Evolutionary conservation across 2,888 invertebrate genomes (phyloP).

Genomic region (Acanthococcus lagerstroemiae): DNA sequence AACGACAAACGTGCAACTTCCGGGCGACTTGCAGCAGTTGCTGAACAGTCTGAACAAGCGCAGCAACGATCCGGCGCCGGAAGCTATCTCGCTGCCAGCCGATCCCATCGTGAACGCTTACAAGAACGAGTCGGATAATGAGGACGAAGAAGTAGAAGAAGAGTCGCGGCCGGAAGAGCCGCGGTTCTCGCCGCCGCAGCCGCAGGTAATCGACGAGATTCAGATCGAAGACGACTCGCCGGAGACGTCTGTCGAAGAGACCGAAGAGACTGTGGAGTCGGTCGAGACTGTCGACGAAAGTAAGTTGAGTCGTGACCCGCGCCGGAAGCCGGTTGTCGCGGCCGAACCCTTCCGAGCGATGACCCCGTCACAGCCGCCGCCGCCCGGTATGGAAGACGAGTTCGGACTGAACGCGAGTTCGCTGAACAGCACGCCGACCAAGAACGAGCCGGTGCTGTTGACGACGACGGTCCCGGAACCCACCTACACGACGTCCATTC

Average conservation of each 20-base stretch:
- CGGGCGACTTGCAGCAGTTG: constrained; percentile 31
- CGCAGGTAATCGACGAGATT: background rate
- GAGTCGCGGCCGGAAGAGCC: background rate
- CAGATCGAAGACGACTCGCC: background rate
- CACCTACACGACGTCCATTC: background rate
- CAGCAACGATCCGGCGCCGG: background rate
- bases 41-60: constrained; percentile 31
- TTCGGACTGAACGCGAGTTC: background rate
- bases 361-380: constrained; percentile 34
- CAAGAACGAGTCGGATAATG: constrained; percentile 22
- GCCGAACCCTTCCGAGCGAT: constrained; percentile 3
- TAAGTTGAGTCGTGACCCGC: constrained; percentile 16
- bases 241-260: background rate
- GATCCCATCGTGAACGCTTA: constrained; percentile 40
- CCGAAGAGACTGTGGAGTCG: background rate
- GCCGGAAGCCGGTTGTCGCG: constrained; percentile 15
- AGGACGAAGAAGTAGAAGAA: background rate
- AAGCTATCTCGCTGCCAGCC: background rate
- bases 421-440: background rate
- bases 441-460: background rate
- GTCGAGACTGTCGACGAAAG: constrained; percentile 6
- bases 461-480: background rate
- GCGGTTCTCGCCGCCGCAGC: background rate
- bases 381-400: constrained; percentile 34
- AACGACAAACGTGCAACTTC: constrained; percentile 6